A percentile compares a stretch with the other conserved stretches of the same genome.
phyloP scores from a whole-genome alignment of 2,113 vertebrate genomes.

The Choloepus hoffmanni region DNA sequence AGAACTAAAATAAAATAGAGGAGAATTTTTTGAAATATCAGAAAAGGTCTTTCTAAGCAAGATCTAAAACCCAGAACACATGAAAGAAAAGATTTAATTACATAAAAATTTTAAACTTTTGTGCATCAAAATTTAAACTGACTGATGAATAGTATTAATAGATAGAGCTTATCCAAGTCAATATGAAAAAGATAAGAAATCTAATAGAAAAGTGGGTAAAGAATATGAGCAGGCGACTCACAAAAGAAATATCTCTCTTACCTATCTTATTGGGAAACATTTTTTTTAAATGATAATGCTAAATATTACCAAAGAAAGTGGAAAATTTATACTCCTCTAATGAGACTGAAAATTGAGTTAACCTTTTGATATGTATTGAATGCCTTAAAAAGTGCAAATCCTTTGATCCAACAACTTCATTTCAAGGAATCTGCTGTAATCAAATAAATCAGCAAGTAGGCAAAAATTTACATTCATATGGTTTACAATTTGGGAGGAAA shows the following conservation, averaged over 20 bases:
- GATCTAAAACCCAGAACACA: slow-evolving; percentile 51
- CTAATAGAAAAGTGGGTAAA: neutral
- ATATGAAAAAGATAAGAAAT: neutral
- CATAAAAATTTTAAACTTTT: neutral
- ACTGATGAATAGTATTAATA: neutral
- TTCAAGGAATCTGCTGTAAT: neutral
- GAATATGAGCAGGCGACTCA: neutral
- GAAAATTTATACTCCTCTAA: neutral
- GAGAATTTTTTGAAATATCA: neutral
- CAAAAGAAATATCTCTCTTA: neutral
- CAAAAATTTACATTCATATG: neutral
- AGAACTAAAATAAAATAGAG: slow-evolving; percentile 32
- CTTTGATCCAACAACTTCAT: slow-evolving; percentile 22
- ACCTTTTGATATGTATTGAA: neutral
- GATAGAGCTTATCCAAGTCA: neutral
- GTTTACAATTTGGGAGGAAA: neutral
- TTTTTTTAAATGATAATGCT: neutral
- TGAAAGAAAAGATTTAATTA: slow-evolving; percentile 18
- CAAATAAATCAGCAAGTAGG: neutral
- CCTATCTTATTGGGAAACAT: neutral
- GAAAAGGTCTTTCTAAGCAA: slow-evolving; percentile 39
- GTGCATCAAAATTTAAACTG: slow-evolving; percentile 36
- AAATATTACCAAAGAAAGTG: neutral
- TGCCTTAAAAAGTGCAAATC: slow-evolving; percentile 2
- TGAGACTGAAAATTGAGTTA: neutral